Conservation (phyloP, 1,140 invertebrate species). For the Cydia amplana region DNA sequence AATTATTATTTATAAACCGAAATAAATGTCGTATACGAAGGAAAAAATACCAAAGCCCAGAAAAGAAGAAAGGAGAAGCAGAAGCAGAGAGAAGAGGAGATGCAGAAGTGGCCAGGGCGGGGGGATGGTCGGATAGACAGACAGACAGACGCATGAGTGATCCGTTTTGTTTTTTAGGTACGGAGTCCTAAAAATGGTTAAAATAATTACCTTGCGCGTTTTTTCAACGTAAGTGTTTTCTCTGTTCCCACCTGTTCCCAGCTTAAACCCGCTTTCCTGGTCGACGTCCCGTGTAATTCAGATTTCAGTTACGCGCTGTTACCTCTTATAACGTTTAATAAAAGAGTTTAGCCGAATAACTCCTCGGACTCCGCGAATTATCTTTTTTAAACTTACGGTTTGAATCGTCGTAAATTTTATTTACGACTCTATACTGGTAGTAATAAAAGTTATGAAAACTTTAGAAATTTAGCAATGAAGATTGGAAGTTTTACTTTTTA, state of each 20-base stretch:
- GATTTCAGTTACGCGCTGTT: constrained; percentile 44
- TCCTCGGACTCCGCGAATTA: neutral
- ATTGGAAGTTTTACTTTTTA: too few species aligned
- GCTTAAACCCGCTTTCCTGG: constrained; percentile 33
- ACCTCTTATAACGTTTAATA: constrained; percentile 43
- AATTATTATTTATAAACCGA: too few species aligned
- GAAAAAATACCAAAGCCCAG: too few species aligned
- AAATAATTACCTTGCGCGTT: neutral
- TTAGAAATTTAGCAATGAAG: neutral
- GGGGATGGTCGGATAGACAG: too few species aligned
- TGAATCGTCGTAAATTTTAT: constrained; percentile 10
- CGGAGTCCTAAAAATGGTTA: too few species aligned
- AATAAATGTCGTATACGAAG: too few species aligned
- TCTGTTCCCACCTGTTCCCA: neutral
- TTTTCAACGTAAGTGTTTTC: neutral
- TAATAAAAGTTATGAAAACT: neutral
- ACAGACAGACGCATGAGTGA: too few species aligned
- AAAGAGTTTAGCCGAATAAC: constrained; percentile 26
- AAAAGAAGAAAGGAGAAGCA: too few species aligned
- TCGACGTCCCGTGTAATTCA: constrained; percentile 47
- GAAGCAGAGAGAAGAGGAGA: too few species aligned
- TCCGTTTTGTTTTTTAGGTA: too few species aligned
- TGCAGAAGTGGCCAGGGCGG: too few species aligned
- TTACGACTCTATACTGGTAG: neutral
- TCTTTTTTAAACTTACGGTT: constrained; percentile 1